Evolutionary conservation across 2,797 vertebrate species (phyloP).

Genomic region (Pelodytes ibericus): DNA sequence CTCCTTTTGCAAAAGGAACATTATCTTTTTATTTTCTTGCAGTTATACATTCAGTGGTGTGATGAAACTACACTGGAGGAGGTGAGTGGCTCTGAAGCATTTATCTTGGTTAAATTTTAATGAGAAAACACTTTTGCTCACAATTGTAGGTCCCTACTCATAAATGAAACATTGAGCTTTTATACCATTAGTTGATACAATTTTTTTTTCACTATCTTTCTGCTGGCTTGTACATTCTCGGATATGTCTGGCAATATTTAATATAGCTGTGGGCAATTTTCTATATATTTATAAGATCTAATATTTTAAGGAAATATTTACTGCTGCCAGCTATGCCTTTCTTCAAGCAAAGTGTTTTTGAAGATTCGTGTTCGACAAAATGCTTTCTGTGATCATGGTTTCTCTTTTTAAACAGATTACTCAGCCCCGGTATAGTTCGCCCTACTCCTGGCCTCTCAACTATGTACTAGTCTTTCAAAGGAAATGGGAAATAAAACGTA

Average conservation of each 20-base stretch:
- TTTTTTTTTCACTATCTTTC: constrained; percentile 69
- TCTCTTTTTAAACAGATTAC: constrained; percentile 80
- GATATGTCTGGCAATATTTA: constrained; percentile 71
- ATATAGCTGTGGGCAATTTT: constrained; percentile 68
- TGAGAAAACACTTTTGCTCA: constrained; percentile 89
- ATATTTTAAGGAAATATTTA: constrained; percentile 64
- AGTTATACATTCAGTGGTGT: constrained; percentile 98
- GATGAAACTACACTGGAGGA: constrained; percentile 90
- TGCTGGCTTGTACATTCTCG: constrained; percentile 75
- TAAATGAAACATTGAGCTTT: constrained; percentile 93
- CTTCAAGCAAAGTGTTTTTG: constrained; percentile 29
- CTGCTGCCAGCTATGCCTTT: constrained; percentile 58
- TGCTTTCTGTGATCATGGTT: constrained; percentile 1
- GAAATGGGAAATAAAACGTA: constrained; percentile 92
- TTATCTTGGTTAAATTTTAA: constrained; percentile 98
- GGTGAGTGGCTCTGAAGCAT: constrained; percentile 85
- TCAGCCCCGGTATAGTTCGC: constrained; percentile 89
- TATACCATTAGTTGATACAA: constrained; percentile 80
- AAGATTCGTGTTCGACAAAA: not conserved
- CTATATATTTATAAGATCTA: constrained; percentile 63
- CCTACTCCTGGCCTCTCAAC: constrained; percentile 95
- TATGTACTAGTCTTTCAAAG: constrained; percentile 91
- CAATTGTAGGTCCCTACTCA: constrained; percentile 85
- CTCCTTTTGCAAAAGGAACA: constrained; percentile 52
- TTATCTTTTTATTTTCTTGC: constrained; percentile 72